phyloP scores from a whole-genome alignment of 2,797 vertebrate genomes.

The Perodicticus potto region DNA sequence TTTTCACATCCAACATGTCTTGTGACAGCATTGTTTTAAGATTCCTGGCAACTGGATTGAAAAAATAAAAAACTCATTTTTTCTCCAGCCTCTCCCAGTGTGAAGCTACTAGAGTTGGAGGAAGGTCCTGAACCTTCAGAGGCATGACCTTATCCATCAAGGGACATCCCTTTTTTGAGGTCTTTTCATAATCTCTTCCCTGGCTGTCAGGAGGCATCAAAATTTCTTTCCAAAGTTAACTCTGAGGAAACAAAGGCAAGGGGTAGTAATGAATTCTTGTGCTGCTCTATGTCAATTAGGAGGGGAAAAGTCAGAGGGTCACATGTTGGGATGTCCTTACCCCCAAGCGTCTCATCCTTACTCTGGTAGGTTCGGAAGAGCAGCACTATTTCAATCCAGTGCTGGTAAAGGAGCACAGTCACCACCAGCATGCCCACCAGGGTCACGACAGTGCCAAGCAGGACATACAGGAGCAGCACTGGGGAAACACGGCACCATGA shows the following conservation, averaged over 20 bases:
- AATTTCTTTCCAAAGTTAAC: neutral
- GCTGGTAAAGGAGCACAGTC: conserved; percentile 84
- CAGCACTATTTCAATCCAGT: conserved; percentile 92
- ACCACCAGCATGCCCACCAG: conserved; percentile 84
- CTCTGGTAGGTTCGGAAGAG: conserved; percentile 89
- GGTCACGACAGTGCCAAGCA: conserved; percentile 79
- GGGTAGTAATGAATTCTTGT: fast-evolving
- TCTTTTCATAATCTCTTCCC: neutral
- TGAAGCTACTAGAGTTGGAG: neutral
- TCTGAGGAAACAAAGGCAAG: neutral
- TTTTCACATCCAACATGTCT: neutral
- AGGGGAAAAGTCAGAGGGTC: neutral
- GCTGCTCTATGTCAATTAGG: too few species aligned
- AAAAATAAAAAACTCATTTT: neutral
- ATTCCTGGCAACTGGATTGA: neutral
- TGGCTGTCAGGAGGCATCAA: neutral
- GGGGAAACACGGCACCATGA: conserved; percentile 36
- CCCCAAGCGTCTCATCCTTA: conserved; percentile 83
- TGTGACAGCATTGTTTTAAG: neutral
- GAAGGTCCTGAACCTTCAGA: neutral
- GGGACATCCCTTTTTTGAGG: neutral
- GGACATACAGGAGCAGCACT: conserved; percentile 82
- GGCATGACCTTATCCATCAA: fast-evolving
- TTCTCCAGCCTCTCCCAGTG: neutral
- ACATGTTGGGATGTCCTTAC: conserved; percentile 83